Evolutionary conservation across 2,888 invertebrate genomes (phyloP), one percentile per base, ranked within the genome.

Genomic region (Sycophila texana): DNA sequence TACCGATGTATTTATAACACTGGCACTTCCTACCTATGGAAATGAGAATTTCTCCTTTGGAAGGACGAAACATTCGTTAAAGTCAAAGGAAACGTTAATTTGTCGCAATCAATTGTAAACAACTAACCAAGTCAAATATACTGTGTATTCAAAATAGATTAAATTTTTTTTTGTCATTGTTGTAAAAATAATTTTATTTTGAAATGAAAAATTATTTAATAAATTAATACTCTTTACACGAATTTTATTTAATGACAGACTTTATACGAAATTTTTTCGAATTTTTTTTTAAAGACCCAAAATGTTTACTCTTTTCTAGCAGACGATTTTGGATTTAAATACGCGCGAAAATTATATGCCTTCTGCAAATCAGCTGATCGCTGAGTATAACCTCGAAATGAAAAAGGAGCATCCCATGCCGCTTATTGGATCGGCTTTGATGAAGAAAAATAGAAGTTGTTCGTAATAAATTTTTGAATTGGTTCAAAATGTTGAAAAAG

Each of bases 401-500:
- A 4, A 20, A 13, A 12, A 63, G 39, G 3, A n/a, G 18, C 18
- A 12, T 18, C 26, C 2, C 14, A 61, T 61, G 30, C n/a, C 12
- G 63, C 10, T n/a, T 47, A 16, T 39, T 60, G 18, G 1, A 12
- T 47, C 39, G 39, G 0, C 10, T 10, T 39, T 7, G 10, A 39
- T 39, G 39, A 39, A 1, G 39, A 39, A 39, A 10, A 1, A 39
- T 39, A 39, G 39, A 39, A 39, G 10, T 39, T 39, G 10, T 39
- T 39, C 7, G 10, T 39, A 39, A 39, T 39, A 10, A 39, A 39
- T 14, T 14, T 39, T 61, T 61, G 1, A 16, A 61, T 14, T 30
- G 2, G 20, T 51, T 22, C 20, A 60, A 1, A 57, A 81, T 81
- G 81, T 74, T 79, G 47, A 73, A 65, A 65, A 81, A 72, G 60